A percentile compares a stretch with the other conserved stretches of the same genome.
These are phyloP conservation scores for Telenomus remus DNA, from an alignment of 1,140 invertebrate species.

Conservation along the genomic window DNA sequence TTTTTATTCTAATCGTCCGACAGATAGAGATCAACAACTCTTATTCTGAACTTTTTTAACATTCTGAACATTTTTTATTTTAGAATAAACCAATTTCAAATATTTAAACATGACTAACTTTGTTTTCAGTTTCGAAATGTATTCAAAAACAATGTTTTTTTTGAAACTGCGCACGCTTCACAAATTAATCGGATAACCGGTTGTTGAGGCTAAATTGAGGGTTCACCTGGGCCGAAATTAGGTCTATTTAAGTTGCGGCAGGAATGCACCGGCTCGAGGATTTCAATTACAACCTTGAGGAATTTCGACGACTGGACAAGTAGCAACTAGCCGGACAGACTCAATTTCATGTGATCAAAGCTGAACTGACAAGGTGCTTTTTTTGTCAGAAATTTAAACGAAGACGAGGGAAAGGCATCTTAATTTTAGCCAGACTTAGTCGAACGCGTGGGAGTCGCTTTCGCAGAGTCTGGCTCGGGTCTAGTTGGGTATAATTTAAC, in stretches of 20 bases:
- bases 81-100: too few relatives aligned
- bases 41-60: too few relatives aligned
- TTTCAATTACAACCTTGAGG: slow-evolving; percentile 61
- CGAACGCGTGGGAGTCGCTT: slow-evolving; percentile 39
- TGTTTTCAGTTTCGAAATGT: too few relatives aligned
- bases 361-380: too few relatives aligned
- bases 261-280: slow-evolving; percentile 41
- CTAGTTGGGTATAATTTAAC: slow-evolving; percentile 38
- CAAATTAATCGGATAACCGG: slow-evolving; percentile 56
- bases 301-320: slow-evolving; percentile 68
- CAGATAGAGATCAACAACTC: slow-evolving; percentile 42
- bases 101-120: too few relatives aligned
- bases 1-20: slow-evolving; percentile 39
- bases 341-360: background rate
- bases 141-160: slow-evolving; percentile 20
- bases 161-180: slow-evolving; percentile 40
- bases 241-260: slow-evolving; percentile 22
- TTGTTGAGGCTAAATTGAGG: slow-evolving; percentile 40
- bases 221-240: slow-evolving; percentile 35
- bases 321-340: slow-evolving; percentile 44
- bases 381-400: background rate
- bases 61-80: too few relatives aligned
- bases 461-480: slow-evolving; percentile 20
- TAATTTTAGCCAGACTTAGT: slow-evolving; percentile 10
- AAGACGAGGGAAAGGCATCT: slow-evolving; percentile 10